Percentiles rank a stretch among this genome's conserved stretches.
Conservation (phyloP, 2,888 invertebrate species). For the Scaptomyza tumidula region DNA sequence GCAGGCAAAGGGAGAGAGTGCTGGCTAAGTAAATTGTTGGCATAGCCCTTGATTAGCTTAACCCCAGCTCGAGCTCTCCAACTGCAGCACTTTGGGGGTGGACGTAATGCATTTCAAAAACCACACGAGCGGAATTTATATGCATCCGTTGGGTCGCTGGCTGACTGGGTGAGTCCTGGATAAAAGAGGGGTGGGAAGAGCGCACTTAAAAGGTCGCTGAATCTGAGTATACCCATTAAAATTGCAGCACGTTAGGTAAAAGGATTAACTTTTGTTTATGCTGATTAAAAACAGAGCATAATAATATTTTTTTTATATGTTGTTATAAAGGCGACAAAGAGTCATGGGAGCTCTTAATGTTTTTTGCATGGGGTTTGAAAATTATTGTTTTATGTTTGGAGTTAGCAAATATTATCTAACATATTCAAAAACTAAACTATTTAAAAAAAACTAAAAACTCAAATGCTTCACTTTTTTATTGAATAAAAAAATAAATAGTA, state of each 20-base stretch:
- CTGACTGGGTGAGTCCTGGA: not conserved
- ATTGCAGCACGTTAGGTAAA: slow-evolving; percentile 25
- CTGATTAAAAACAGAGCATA: slow-evolving; percentile 18
- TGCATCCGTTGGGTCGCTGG: slow-evolving; percentile 47
- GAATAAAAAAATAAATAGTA: too few species aligned
- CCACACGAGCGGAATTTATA: slow-evolving; percentile 76
- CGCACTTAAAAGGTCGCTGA: slow-evolving; percentile 12
- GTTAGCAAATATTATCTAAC: too few species aligned
- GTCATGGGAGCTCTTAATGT: not conserved
- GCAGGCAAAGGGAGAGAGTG: slow-evolving; percentile 23
- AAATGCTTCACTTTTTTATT: too few species aligned
- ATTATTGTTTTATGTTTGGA: too few species aligned
- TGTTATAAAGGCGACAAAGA: not conserved
- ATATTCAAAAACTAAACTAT: too few species aligned
- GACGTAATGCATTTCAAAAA: slow-evolving; percentile 70
- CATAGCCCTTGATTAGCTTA: slow-evolving; percentile 78
- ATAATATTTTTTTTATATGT: not conserved
- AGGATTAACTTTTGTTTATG: slow-evolving; percentile 35
- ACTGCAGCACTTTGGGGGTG: slow-evolving; percentile 31
- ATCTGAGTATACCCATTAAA: slow-evolving; percentile 37
- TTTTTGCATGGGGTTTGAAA: not conserved
- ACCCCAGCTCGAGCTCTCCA: slow-evolving; percentile 35
- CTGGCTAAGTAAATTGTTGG: slow-evolving; percentile 75
- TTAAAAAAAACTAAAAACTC: too few species aligned
- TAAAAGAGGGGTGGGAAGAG: not conserved